A percentile compares a stretch with the other conserved stretches of the same genome.
These are phyloP conservation scores for Pseudocheirus occidentalis DNA, from an alignment of 2,797 vertebrate species.

Conservation along the genomic window DNA sequence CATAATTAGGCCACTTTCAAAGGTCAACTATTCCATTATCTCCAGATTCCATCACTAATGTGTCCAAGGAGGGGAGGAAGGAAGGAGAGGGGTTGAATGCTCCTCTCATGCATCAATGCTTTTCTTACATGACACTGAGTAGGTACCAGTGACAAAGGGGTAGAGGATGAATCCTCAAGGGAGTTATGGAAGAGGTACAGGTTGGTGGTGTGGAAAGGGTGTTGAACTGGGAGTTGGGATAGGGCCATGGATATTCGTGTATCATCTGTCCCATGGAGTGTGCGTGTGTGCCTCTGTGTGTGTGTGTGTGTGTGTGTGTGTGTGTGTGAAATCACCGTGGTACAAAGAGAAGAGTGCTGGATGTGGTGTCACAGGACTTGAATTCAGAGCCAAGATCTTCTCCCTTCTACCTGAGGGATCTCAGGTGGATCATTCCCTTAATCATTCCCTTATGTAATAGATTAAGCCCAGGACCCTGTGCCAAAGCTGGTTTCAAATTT, in stretches of 20 bases:
- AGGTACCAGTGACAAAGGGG: not conserved
- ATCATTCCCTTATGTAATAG: not conserved
- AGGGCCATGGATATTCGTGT: not conserved
- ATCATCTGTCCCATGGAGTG: constrained; percentile 7
- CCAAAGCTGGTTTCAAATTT: not conserved
- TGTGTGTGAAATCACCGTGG: constrained; percentile 37
- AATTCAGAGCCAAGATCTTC: not conserved
- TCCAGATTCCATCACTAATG: not conserved
- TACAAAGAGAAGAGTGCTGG: not conserved
- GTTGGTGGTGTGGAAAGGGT: not conserved
- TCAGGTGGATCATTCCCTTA: not conserved
- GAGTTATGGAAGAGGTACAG: not conserved
- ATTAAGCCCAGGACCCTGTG: not conserved
- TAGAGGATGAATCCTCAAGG: not conserved
- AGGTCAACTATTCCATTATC: constrained; percentile 42
- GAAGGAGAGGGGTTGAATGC: not conserved
- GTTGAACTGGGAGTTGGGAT: not conserved
- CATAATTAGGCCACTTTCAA: not conserved
- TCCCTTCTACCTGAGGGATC: not conserved
- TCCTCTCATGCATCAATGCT: not conserved
- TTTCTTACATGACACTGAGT: not conserved
- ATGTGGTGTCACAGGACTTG: not conserved
- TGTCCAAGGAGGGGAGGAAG: not conserved
- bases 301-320: constrained; percentile 45
- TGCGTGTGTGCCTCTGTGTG: constrained; percentile 47